These are phyloP conservation scores for Peromyscus leucopus DNA, from an alignment of 2,113 vertebrate species.

Conservation along the genomic window DNA sequence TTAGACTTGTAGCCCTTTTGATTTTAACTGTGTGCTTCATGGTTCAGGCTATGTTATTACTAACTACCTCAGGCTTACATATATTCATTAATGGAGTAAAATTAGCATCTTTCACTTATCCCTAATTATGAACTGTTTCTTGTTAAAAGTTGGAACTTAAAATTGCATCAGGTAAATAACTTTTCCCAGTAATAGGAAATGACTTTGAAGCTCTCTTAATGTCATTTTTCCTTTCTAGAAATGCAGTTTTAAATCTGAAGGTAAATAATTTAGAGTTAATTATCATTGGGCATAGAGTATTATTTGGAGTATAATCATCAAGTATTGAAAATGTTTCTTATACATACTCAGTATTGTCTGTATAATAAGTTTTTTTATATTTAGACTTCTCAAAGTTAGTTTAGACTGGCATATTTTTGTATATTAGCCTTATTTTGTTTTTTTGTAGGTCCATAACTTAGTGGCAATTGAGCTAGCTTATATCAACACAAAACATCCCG, in stretches of 20 bases:
- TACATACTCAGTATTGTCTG: constrained; percentile 28
- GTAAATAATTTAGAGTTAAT: constrained; percentile 32
- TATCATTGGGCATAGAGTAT: constrained; percentile 2
- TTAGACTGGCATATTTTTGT: not conserved
- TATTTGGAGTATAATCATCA: constrained; percentile 10
- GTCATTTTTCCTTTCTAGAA: not conserved
- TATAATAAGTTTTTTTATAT: constrained; percentile 27
- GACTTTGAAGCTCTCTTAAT: not conserved
- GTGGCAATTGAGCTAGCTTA: constrained; percentile 99
- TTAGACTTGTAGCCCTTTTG: constrained; percentile 2
- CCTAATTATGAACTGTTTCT: constrained; percentile 47
- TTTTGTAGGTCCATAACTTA: constrained; percentile 96
- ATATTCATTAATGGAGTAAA: constrained; percentile 5
- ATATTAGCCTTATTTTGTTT: constrained; percentile 55
- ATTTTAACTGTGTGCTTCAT: constrained; percentile 34
- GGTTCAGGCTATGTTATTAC: constrained; percentile 17
- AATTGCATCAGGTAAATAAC: not conserved
- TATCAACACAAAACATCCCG: constrained; percentile 99
- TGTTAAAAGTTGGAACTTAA: constrained; percentile 60
- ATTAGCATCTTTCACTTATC: constrained; percentile 27
- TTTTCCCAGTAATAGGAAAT: not conserved
- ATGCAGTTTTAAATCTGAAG: constrained; percentile 20
- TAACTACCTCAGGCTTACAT: constrained; percentile 34
- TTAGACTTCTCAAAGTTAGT: constrained; percentile 45
- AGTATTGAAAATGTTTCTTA: constrained; percentile 5